These are phyloP conservation scores for Mesitornis unicolor DNA, from an alignment of 2,113 vertebrate genomes.

Conservation along the genomic window DNA sequence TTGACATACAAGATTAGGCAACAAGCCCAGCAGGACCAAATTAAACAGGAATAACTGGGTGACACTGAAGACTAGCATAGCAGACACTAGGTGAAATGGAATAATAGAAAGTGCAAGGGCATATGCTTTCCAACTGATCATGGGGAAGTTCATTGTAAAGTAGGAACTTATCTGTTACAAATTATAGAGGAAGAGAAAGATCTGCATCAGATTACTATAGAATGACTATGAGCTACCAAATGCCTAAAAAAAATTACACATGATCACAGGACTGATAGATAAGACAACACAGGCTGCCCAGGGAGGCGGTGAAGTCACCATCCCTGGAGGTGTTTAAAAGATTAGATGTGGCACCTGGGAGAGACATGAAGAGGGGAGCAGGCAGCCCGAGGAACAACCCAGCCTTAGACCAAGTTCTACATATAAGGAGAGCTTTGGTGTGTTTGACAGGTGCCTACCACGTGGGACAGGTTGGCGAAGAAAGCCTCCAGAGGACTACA, in stretches of 20 bases:
- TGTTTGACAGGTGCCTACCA: too few relatives aligned
- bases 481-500: too few relatives aligned
- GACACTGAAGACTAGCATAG: neutral
- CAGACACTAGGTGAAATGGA: neutral
- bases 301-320: too few relatives aligned
- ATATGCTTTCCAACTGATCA: neutral
- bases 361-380: too few relatives aligned
- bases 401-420: too few relatives aligned
- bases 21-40: neutral
- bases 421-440: too few relatives aligned
- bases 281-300: too few relatives aligned
- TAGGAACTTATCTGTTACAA: neutral
- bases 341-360: too few relatives aligned
- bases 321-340: too few relatives aligned
- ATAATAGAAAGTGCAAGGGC: neutral
- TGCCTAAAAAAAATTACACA: neutral
- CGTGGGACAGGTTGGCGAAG: too few relatives aligned
- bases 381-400: too few relatives aligned
- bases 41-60: neutral
- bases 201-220: neutral
- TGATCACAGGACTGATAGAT: neutral
- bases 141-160: neutral
- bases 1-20: neutral
- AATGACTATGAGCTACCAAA: neutral
- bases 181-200: neutral